Conservation (phyloP, 2,888 invertebrate species). For the Pilophorus perplexus region DNA sequence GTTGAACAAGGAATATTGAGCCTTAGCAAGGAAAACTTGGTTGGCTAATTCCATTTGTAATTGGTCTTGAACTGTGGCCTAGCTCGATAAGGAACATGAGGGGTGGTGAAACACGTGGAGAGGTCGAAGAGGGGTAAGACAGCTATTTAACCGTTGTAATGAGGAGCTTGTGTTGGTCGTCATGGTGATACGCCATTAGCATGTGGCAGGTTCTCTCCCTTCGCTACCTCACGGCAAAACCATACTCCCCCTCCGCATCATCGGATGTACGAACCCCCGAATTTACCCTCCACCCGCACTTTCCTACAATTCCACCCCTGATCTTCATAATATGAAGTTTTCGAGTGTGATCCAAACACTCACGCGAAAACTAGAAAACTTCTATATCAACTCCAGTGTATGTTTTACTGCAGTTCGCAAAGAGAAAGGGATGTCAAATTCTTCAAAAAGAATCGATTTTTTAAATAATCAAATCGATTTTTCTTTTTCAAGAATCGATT, state of each 20-base stretch:
- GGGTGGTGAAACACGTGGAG: not conserved
- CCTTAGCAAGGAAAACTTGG: not conserved
- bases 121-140: slow-evolving; percentile 14
- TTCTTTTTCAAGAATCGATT: no score
- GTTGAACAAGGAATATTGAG: no score
- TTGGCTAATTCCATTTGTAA: slow-evolving; percentile 5
- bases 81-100: not conserved
- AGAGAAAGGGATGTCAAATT: no score
- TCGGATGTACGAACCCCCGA: slow-evolving; percentile 13
- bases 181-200: slow-evolving; percentile 42
- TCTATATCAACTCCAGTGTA: no score
- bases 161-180: slow-evolving; percentile 40
- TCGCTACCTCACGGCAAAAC: slow-evolving; percentile 16
- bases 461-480: no score
- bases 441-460: no score
- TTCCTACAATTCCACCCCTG: not conserved
- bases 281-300: not conserved
- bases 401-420: no score
- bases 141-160: slow-evolving; percentile 40
- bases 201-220: slow-evolving; percentile 26
- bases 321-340: no score
- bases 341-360: not conserved
- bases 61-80: slow-evolving; percentile 2
- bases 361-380: no score
- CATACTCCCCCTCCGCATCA: not conserved